Evolutionary conservation across 2,888 invertebrate genomes (phyloP).

Genomic region (Microctonus hyperodae): DNA sequence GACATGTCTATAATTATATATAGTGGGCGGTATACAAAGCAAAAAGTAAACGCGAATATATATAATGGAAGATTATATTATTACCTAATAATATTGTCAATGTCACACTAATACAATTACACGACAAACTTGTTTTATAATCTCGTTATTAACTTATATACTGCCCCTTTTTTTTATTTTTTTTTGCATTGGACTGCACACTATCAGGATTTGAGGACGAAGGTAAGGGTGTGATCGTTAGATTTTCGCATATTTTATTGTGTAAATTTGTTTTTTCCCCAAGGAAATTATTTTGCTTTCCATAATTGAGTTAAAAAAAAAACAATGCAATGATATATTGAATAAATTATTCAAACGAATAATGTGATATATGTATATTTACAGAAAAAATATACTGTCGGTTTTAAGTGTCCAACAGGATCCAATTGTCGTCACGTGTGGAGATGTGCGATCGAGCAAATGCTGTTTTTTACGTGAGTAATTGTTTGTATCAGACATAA

Average conservation of each 20-base stretch:
- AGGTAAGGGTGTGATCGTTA: slow-evolving; percentile 64
- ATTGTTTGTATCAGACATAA: slow-evolving; percentile 22
- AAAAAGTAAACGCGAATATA: background rate
- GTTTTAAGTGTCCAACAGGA: slow-evolving; percentile 93
- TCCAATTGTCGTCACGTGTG: slow-evolving; percentile 95
- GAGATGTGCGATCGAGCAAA: slow-evolving; percentile 97
- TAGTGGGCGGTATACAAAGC: background rate
- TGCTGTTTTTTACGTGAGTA: slow-evolving; percentile 96
- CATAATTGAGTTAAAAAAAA: slow-evolving; percentile 24
- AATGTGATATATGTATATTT: too few relatives aligned
- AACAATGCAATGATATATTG: too few relatives aligned
- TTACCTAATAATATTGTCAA: slow-evolving; percentile 13
- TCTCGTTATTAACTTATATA: slow-evolving; percentile 27
- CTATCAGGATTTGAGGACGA: slow-evolving; percentile 65
- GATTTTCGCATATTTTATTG: slow-evolving; percentile 15
- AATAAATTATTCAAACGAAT: too few relatives aligned
- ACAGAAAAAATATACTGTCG: slow-evolving; percentile 92
- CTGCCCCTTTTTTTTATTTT: slow-evolving; percentile 32
- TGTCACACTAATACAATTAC: slow-evolving; percentile 28
- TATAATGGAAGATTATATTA: background rate
- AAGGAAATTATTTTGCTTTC: background rate
- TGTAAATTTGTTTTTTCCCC: background rate
- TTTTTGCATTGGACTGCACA: slow-evolving; percentile 36
- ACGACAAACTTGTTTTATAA: slow-evolving; percentile 25
- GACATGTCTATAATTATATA: slow-evolving; percentile 1